A percentile compares a stretch with the other conserved stretches of the same genome.
phyloP scores from a whole-genome alignment of 2,797 vertebrate genomes.

The Scyliorhinus canicula region DNA sequence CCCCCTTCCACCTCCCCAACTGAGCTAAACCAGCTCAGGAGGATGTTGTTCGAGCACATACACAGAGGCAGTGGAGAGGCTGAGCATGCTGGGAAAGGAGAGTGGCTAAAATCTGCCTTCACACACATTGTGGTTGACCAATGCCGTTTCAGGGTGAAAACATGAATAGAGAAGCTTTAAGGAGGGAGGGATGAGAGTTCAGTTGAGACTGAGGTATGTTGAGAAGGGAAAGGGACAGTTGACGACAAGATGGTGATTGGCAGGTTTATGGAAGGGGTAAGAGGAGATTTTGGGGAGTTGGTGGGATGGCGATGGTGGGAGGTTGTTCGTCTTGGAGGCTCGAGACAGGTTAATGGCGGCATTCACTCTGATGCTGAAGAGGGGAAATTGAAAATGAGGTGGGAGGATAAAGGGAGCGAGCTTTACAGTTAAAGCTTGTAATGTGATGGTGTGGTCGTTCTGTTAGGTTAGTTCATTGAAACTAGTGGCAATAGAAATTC shows the following conservation, averaged over 20 bases:
- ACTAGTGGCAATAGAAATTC: not conserved
- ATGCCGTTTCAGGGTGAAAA: not conserved
- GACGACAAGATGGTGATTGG: not conserved
- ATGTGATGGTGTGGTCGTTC: not conserved
- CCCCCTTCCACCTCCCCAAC: no score
- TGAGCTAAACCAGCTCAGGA: no score
- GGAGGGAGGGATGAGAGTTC: not conserved
- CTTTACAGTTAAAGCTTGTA: not conserved
- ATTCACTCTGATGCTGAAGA: not conserved
- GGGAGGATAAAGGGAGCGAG: not conserved
- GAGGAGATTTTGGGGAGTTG: not conserved
- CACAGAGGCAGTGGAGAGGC: not conserved
- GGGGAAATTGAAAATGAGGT: not conserved
- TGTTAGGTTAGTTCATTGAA: not conserved
- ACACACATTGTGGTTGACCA: not conserved
- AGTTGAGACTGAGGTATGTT: not conserved
- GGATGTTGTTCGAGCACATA: not conserved
- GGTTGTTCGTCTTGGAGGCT: not conserved
- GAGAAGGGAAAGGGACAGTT: not conserved
- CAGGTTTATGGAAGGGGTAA: not conserved
- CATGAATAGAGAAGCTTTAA: not conserved
- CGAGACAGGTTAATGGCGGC: not conserved
- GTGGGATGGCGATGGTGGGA: not conserved
- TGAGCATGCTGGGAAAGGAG: not conserved
- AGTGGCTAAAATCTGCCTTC: not conserved